phyloP scores from a whole-genome alignment of 2,888 invertebrate species.

The Diloba caeruleocephala region DNA sequence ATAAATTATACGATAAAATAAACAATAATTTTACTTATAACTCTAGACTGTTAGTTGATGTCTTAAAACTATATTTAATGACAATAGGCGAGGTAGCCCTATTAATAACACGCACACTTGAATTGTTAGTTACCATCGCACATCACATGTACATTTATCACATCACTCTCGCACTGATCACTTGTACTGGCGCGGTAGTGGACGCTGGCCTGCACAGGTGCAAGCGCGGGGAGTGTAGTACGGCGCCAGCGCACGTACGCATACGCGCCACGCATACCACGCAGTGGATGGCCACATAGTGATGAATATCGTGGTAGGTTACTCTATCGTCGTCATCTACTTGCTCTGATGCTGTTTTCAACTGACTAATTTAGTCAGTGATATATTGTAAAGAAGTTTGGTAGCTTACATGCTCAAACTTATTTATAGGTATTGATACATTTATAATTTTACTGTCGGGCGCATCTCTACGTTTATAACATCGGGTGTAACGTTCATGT shows the following conservation, averaged over 20 bases:
- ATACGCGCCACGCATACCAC: too few species aligned
- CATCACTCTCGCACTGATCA: background rate
- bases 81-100: constrained; percentile 2
- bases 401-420: background rate
- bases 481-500: background rate
- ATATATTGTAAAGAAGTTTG: constrained; percentile 4
- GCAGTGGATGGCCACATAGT: constrained; percentile 3
- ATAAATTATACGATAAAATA: too few species aligned
- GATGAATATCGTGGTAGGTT: constrained; percentile 2
- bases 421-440: constrained; percentile 1
- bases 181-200: constrained; percentile 1
- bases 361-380: background rate
- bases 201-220: background rate
- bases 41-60: constrained; percentile 1
- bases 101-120: background rate
- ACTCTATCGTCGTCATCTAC: background rate
- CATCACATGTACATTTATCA: background rate
- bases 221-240: too few species aligned
- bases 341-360: constrained; percentile 1
- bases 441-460: constrained; percentile 2
- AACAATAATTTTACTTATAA: background rate
- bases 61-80: constrained; percentile 4
- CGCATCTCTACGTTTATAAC: background rate
- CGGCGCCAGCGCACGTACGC: too few species aligned
- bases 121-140: constrained; percentile 4